Base-by-base conservation (phyloP, 2,797 vertebrate species). In the Gouania willdenowi region DNA sequence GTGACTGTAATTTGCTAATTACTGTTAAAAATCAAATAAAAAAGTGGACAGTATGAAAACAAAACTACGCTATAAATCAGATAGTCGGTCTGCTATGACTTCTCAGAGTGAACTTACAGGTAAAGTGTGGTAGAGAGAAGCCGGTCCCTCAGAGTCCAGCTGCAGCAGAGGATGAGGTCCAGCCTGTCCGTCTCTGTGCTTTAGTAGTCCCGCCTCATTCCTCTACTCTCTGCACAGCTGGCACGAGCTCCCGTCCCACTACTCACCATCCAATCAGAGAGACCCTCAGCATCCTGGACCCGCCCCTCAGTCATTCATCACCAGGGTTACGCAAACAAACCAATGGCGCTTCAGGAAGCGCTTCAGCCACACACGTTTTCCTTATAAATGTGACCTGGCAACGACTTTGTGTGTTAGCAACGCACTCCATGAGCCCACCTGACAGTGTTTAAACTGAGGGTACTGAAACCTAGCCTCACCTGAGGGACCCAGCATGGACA, bases 281-380 rank as follows among this genome's bases (percentile, higher is more conserved):
- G 45, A 35, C 31, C 53, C 71, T 82, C 83, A 79, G 81, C 82
- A 82, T 86, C 74, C 68, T 65, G 65, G 4, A 4, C 70, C 44
- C 78, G 70, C 81, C 80, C 53, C 57, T 44, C 23, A 4, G 8
- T n/a, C n/a, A 15, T 27, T 26, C 2, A 15, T 51, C 58, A 41
- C 41, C 35, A 17, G 31, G 47, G 66, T 77, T 72, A 70, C 52
- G 42, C 54, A 73, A 81, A 49, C 58, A 51, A 22, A 2, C 3
- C 1, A 1, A 13, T n/a, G 18, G 14, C 12, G 19, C 10, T 37
- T 36, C 17, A 24, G 21, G 21, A 26, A 22, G 9, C 45, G 10
- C 27, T 15, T 7, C 6, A 11, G 10, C 10, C 10, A 25, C 6
- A 11, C 3, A 13, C 5, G 12, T 6, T 6, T 13, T 11, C 5